Percentiles rank a stretch among this genome's conserved stretches.
Evolutionary conservation across 2,113 vertebrate species (phyloP).

Genomic region (Aramus guarauna): DNA sequence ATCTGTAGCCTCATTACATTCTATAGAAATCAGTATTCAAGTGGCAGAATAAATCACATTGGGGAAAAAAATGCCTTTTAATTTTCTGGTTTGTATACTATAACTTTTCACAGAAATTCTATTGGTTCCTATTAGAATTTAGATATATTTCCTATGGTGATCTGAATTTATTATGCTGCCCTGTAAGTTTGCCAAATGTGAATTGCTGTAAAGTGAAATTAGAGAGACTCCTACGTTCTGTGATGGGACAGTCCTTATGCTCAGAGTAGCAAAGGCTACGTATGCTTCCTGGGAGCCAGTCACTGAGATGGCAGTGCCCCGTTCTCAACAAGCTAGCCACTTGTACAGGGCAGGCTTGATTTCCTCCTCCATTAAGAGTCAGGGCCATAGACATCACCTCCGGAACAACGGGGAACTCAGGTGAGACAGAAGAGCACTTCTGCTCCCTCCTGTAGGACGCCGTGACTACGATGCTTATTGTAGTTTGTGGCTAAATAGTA

Average conservation of each 20-base stretch:
- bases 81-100: slow-evolving; percentile 14
- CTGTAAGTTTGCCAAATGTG: not conserved
- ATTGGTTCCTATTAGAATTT: slow-evolving; percentile 16
- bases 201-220: slow-evolving; percentile 1
- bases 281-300: not conserved
- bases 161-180: slow-evolving; percentile 43
- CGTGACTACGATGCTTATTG: not conserved
- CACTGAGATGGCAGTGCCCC: not conserved
- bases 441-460: not conserved
- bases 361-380: not conserved
- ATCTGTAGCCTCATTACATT: not conserved
- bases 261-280: not conserved
- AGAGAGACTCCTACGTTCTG: not conserved
- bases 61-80: not conserved
- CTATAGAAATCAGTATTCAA: not conserved
- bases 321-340: not conserved
- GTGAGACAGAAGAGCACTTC: not conserved
- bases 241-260: not conserved
- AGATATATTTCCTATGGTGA: not conserved
- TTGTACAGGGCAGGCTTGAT: not conserved
- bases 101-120: slow-evolving; percentile 21
- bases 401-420: not conserved
- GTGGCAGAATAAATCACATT: slow-evolving; percentile 25
- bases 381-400: not conserved
- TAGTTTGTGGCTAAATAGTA: not conserved